Base-by-base conservation (phyloP, 1,140 invertebrate genomes). In the Drosophila azteca region DNA sequence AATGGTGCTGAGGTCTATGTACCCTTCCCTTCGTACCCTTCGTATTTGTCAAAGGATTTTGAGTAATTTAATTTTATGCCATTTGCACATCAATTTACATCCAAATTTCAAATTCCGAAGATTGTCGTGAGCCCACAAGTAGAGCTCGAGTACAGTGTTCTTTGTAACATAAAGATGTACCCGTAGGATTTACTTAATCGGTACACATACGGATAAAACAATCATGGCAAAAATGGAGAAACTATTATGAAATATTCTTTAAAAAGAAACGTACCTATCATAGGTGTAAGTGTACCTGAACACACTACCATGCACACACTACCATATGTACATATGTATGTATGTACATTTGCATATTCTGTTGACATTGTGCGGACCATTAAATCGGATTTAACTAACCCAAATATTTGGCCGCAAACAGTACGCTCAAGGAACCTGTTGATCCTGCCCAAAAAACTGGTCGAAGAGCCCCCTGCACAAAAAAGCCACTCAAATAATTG, bases 21-120 rank as follows among this genome's bases (percentile, higher is more conserved):
- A 5, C 8, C 29, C 46, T 48, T 39, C 61, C 24, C 41, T 73
- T 73, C 53, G 22, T 20, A 31, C 45, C n/a, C n/a, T n/a, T 43
- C 61, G 77, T 73, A 87, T 87, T 82, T 88, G 83, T 87, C 82
- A 87, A 87, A 87, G 82, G 80, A 82, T 67, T 82, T 79, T 68
- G 66, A 75, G 79, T 87, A 87, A 87, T 87, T 88, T 72, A 65
- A 76, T 76, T 76, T 68, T 62, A 54, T 76, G 73, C 72, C 57
- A 87, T 87, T 77, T 77, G 65, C 65, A 69, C 64, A 62, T 46
- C 64, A 77, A 76, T 77, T 77, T 77, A 64, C 74, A 77, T 77
- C 24, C 43, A 63, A 77, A 69, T 77, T 65, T 50, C 57, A 58
- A 51, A 62, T 57, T 63, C 29, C 15, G 31, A 50, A 54, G 35